Base-by-base conservation (phyloP, 2,888 invertebrate genomes). In the Aproaerema taeniolella region DNA sequence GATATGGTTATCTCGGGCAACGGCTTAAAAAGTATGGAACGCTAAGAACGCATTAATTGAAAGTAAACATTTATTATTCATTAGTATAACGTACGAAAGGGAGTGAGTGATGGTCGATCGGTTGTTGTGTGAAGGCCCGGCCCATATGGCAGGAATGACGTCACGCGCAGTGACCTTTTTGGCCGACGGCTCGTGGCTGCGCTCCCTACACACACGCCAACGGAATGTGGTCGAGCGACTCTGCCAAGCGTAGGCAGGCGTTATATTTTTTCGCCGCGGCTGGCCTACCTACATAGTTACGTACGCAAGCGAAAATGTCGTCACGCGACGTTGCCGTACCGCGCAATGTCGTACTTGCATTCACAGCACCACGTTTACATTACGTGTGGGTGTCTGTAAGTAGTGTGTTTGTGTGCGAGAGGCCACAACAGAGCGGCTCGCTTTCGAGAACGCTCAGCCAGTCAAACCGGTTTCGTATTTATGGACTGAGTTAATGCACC, bases 291-390 rank as follows among this genome's bases (percentile, higher is more conserved):
- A 79, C 79, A 79, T 81, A 82, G 77, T 77, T 79, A 81, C 83
- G 77, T 80, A 80, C 74, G 74, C 78, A 74, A 81, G 86, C 87
- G 82, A 87, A 87, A 86, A 87, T 88, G 88, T 87, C 88, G 88
- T 88, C 88, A 88, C 81, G 82, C 87, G 80, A 76, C 80, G 88
- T 87, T 88, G 88, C 88, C 87, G 74, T 70, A 65, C 79, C 76
- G 80, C 52, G 38, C 54, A 53, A 53, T 67, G 67, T 75, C 73
- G 77, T 78, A 77, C 74, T 71, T 81, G 78, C 81, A 81, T 75
- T 76, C 75, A 77, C 76, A 58, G 68, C 52, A 59, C 58, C 64
- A 71, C 75, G 73, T 69, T 74, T 61, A 67, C 67, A 63, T 71
- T 78, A 77, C 80, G 82, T 83, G 80, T 83, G 80, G 79, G 80